These are phyloP conservation scores for Rhombomys opimus DNA, from an alignment of 2,113 vertebrate species.

Conservation along the genomic window DNA sequence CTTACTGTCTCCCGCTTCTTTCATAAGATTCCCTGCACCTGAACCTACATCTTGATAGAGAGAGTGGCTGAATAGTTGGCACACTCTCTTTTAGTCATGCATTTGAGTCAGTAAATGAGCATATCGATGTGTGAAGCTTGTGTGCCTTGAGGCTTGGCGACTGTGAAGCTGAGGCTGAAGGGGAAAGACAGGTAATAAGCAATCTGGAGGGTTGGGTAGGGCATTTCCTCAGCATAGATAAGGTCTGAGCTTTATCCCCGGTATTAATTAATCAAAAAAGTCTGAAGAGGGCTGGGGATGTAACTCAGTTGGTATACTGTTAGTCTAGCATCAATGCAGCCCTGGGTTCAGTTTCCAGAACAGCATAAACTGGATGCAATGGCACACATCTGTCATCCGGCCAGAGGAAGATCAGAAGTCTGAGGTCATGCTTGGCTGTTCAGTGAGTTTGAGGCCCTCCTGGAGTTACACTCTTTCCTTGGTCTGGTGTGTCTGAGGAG, in stretches of 20 bases:
- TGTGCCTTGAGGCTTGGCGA: neutral
- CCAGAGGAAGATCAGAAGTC: neutral
- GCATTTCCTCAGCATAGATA: neutral
- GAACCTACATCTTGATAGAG: neutral
- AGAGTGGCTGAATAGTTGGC: neutral
- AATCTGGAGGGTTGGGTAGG: neutral
- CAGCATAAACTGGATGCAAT: too few species aligned
- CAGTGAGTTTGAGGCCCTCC: neutral
- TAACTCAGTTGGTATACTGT: neutral
- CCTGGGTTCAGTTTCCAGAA: neutral
- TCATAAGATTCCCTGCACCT: neutral
- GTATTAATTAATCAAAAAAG: neutral
- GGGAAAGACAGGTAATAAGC: neutral
- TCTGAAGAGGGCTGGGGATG: neutral
- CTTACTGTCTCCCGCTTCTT: too few species aligned
- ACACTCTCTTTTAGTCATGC: neutral
- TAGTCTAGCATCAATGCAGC: neutral
- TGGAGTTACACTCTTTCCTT: neutral
- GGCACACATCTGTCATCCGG: too few species aligned
- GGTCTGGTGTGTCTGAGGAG: neutral
- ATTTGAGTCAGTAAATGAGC: constrained; percentile 13
- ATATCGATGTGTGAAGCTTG: neutral
- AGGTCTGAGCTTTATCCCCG: neutral
- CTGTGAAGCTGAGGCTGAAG: constrained; percentile 12
- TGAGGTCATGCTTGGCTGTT: neutral